Evolutionary conservation across 2,797 vertebrate species (phyloP).

Genomic region (Sebastolobus alascanus): DNA sequence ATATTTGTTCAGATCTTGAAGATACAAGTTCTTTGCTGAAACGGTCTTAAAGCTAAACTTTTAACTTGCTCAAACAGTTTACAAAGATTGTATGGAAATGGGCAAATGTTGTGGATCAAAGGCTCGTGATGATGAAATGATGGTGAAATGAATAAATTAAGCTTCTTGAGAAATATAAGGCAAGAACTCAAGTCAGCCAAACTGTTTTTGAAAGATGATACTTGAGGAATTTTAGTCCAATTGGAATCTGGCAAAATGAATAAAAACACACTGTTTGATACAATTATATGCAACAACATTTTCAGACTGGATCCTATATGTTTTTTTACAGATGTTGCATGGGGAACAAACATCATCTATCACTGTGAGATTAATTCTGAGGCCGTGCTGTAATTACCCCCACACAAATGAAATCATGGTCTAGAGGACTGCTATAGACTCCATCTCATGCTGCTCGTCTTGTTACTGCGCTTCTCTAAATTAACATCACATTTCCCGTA

Average conservation of each 20-base stretch:
- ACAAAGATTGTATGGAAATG: slow-evolving; percentile 55
- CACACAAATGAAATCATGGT: slow-evolving; percentile 47
- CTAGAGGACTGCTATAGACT: slow-evolving; percentile 32
- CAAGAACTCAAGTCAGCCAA: slow-evolving; percentile 39
- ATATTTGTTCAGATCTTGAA: slow-evolving; percentile 56
- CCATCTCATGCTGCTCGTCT: slow-evolving; percentile 9
- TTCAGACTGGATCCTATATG: neutral
- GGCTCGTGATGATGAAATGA: slow-evolving; percentile 58
- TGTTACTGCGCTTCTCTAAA: slow-evolving; percentile 44
- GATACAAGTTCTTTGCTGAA: slow-evolving; percentile 19
- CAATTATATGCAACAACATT: slow-evolving; percentile 6
- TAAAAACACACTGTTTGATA: neutral
- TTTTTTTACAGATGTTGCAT: slow-evolving; percentile 19
- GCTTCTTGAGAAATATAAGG: slow-evolving; percentile 44
- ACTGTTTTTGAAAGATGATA: slow-evolving; percentile 38
- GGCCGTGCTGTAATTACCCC: slow-evolving; percentile 42
- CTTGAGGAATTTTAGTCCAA: slow-evolving; percentile 32
- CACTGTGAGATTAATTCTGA: slow-evolving; percentile 56
- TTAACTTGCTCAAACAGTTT: slow-evolving; percentile 44
- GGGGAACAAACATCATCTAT: slow-evolving; percentile 23
- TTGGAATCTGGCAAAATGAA: slow-evolving; percentile 7
- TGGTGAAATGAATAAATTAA: slow-evolving; percentile 40
- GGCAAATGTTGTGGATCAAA: slow-evolving; percentile 67
- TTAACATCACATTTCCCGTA: slow-evolving; percentile 49
- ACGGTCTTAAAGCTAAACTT: slow-evolving; percentile 26